A percentile compares a stretch with the other conserved stretches of the same genome.
Conservation (phyloP, 2,888 invertebrate species). For the Oscheius sp. region DNA sequence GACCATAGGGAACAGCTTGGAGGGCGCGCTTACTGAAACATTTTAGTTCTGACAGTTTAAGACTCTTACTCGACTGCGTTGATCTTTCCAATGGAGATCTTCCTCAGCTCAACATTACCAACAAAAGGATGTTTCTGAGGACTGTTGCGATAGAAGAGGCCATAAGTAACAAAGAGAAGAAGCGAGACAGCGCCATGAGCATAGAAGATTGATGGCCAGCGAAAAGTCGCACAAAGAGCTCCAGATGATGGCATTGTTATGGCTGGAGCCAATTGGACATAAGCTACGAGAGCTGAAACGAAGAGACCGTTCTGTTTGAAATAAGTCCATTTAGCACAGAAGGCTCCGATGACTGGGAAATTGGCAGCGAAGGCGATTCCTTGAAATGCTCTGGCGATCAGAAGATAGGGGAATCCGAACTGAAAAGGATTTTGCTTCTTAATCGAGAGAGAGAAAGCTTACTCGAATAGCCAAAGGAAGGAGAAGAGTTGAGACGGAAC, state of each 20-base stretch:
- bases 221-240: constrained; percentile 48
- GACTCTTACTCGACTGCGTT: constrained; percentile 46
- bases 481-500: constrained; percentile 59
- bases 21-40: constrained; percentile 58
- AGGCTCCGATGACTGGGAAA: constrained; percentile 69
- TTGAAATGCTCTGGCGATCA: constrained; percentile 62
- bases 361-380: constrained; percentile 68
- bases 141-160: constrained; percentile 65
- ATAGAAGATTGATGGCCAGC: constrained; percentile 68
- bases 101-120: constrained; percentile 63
- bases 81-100: constrained; percentile 67
- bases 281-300: constrained; percentile 67
- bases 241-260: constrained; percentile 64
- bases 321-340: constrained; percentile 68
- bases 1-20: constrained; percentile 60
- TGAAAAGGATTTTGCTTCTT: constrained; percentile 35
- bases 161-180: constrained; percentile 60
- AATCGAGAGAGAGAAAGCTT: neutral
- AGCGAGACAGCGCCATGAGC: constrained; percentile 63
- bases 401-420: constrained; percentile 62
- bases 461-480: constrained; percentile 62
- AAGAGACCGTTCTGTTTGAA: constrained; percentile 69
- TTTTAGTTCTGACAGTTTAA: neutral
- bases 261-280: constrained; percentile 66
- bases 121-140: constrained; percentile 67